These are phyloP conservation scores for Pseudopipra pipra DNA, from an alignment of 2,113 vertebrate species.

Conservation along the genomic window DNA sequence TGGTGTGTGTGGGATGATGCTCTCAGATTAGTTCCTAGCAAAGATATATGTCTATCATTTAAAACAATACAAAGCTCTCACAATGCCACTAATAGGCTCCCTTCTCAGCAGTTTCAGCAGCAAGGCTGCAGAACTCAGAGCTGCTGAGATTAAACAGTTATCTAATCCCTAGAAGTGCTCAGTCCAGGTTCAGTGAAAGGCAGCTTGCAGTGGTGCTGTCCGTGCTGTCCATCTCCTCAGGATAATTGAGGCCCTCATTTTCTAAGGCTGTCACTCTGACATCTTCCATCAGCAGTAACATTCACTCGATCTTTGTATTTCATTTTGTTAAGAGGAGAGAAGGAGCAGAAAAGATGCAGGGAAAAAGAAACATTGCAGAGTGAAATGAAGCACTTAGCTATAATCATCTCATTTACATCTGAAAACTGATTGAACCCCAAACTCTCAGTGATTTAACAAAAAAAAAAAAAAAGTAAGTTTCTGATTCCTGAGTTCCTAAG, in stretches of 20 bases:
- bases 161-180: background rate
- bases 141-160: background rate
- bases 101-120: background rate
- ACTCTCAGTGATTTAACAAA: background rate
- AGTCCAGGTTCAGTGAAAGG: background rate
- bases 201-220: background rate
- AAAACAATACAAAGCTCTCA: background rate
- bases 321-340: background rate
- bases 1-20: background rate
- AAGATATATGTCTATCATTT: background rate
- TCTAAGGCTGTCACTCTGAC: background rate
- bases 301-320: background rate
- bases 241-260: conserved; percentile 4
- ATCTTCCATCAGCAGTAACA: background rate
- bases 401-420: background rate
- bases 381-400: background rate
- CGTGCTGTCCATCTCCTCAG: background rate
- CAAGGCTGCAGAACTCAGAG: background rate
- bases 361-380: background rate
- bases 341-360: background rate
- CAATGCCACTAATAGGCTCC: background rate
- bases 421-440: background rate
- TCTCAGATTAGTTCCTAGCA: background rate
- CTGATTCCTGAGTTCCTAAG: background rate
- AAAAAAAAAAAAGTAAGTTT: background rate